These are phyloP conservation scores for Spodoptera exigua DNA, from an alignment of 2,888 invertebrate species.

Conservation along the genomic window DNA sequence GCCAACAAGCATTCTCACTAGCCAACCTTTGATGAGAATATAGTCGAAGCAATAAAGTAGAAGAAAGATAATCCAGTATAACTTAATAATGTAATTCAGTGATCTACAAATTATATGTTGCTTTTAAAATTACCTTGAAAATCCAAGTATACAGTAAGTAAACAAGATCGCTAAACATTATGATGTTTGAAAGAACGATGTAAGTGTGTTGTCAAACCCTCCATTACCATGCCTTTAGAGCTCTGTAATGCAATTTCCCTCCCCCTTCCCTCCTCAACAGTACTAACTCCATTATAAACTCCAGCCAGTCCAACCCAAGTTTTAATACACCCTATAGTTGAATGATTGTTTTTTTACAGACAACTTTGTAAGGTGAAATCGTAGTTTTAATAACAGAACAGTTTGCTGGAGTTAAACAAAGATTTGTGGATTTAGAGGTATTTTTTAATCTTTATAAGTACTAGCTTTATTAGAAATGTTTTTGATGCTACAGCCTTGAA, in stretches of 20 bases:
- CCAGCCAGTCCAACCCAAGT: conserved; percentile 26
- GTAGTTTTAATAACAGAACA: conserved; percentile 14
- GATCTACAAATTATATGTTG: too few species aligned
- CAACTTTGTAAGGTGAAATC: neutral
- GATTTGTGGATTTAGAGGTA: neutral
- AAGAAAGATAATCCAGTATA: too few species aligned
- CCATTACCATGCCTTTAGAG: conserved; percentile 14
- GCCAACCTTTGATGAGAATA: too few species aligned
- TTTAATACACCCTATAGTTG: conserved; percentile 33
- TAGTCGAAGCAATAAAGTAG: too few species aligned
- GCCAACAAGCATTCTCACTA: too few species aligned
- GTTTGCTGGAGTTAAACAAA: neutral
- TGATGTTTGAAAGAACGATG: neutral
- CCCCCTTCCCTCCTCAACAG: conserved; percentile 1
- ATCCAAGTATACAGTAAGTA: too few species aligned
- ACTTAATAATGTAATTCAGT: too few species aligned
- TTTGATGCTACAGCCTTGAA: too few species aligned
- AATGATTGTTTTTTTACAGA: conserved; percentile 35
- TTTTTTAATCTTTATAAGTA: neutral
- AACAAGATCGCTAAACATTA: too few species aligned
- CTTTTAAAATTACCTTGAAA: too few species aligned
- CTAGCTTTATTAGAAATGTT: too few species aligned
- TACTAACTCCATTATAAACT: conserved; percentile 51
- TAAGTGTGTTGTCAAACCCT: conserved; percentile 44
- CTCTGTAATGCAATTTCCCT: conserved; percentile 46